Evolutionary conservation across 2,888 invertebrate genomes (phyloP), one percentile per base, ranked within the genome.

Genomic region (Caenorhabditis macrosperma): DNA sequence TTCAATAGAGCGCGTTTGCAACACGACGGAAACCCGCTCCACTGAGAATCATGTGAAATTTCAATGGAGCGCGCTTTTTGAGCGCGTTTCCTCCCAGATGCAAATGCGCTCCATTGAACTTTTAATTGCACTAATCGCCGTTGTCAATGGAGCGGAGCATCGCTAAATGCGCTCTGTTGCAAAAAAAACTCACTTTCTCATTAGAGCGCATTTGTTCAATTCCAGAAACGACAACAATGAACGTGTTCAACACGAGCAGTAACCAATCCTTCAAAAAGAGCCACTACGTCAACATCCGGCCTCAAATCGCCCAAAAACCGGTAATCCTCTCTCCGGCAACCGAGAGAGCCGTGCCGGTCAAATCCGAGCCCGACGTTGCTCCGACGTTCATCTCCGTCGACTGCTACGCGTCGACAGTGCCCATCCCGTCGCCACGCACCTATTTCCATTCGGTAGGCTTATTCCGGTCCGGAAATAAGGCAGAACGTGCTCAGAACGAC

Each of bases 301-400:
- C 77, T 3, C 64, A 63, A 6, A 48, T 77, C 9, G 64, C 77
- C 33, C 76, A 76, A n/a, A 76, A 76, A 26, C 77, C 77, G 5
- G 63, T 59, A 28, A 50, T 22, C 26, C 17, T 75, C 6, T 41
- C 44, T 26, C 55, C 61, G 33, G 63, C 35, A 12, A 15, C 54
- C 22, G 54, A 54, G 17, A 26, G 20, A 28, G 33, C 46, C 15
- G 15, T 26, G 44, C n/a, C 28, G 15, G 5, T 52, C 17, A 68
- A 57, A 30, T 3, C 46, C 7, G 57, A 64, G 1, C 6, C 5
- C 10, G 60, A 60, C 20, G 35, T 52, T 20, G 30, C 59, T 10
- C 76, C 76, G 4, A 77, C 76, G 6, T 46, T 69, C 10, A 77
- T 77, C 15, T 68, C 76, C 4, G 76, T 77, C 15, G 76, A 77